Evolutionary conservation across 2,797 vertebrate species (phyloP).

Genomic region (Pempheris klunzingeri): DNA sequence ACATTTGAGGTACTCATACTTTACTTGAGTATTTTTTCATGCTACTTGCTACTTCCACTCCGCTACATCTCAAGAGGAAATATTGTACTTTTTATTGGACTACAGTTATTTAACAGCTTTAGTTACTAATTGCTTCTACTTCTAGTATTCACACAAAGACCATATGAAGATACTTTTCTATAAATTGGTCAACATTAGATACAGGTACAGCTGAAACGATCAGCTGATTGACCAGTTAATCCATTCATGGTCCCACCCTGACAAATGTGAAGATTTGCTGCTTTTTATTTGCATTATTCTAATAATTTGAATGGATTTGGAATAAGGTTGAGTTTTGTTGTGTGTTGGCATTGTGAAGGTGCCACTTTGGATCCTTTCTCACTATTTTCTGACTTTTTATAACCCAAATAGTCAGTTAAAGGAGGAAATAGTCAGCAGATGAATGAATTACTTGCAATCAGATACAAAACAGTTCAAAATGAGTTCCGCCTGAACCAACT

Average conservation of each 20-base stretch:
- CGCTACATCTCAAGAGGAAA: background rate
- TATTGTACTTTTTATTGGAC: background rate
- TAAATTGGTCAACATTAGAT: background rate
- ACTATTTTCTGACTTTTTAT: background rate
- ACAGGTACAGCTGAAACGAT: background rate
- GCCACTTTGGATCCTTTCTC: background rate
- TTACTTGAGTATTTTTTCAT: background rate
- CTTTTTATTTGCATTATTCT: background rate
- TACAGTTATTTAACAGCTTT: background rate
- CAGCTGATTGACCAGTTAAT: background rate
- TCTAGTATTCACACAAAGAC: rapidly evolving
- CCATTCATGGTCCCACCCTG: background rate
- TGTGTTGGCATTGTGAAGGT: background rate
- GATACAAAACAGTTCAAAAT: too few relatives aligned
- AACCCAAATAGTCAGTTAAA: background rate
- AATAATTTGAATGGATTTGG: background rate
- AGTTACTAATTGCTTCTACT: too few relatives aligned
- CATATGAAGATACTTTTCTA: background rate
- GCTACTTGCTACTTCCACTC: background rate
- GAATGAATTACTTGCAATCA: too few relatives aligned
- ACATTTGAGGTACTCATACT: too few relatives aligned
- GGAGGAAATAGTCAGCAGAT: too few relatives aligned
- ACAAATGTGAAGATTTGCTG: background rate
- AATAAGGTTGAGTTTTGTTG: background rate
- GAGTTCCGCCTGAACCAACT: too few relatives aligned